Evolutionary conservation across 2,888 invertebrate species (phyloP).

Genomic region (Drosophila stalkeri): DNA sequence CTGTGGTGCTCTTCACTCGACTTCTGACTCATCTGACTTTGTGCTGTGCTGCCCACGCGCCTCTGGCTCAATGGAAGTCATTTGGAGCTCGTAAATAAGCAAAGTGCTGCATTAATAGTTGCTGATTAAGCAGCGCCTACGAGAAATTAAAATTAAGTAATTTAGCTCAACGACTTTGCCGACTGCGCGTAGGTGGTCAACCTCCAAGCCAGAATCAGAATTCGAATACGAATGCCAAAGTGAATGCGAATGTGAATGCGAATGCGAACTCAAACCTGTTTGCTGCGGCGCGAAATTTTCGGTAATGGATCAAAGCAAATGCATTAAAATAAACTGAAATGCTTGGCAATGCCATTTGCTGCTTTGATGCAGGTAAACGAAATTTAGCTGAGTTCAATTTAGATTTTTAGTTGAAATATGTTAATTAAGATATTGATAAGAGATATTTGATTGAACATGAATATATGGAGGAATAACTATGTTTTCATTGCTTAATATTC

Average conservation of each 20-base stretch:
- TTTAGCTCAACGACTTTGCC: constrained; percentile 49
- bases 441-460: background rate
- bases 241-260: background rate
- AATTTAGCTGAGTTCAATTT: background rate
- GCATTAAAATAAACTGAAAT: background rate
- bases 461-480: no score
- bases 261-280: constrained; percentile 2
- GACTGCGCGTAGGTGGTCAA: constrained; percentile 40
- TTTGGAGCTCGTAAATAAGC: constrained; percentile 84
- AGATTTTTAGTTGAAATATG: background rate
- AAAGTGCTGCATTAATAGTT: constrained; percentile 84
- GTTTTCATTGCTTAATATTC: no score
- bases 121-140: constrained; percentile 84
- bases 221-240: background rate
- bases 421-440: background rate
- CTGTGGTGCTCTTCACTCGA: background rate
- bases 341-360: background rate
- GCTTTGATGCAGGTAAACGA: background rate
- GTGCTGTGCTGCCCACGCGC: constrained; percentile 21
- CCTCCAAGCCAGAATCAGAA: background rate
- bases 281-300: constrained; percentile 1
- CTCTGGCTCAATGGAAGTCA: constrained; percentile 71
- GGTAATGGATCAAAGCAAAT: constrained; percentile 4
- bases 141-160: constrained; percentile 76
- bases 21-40: constrained; percentile 43